Conservation (phyloP, 1,140 invertebrate species). For the Portunus trituberculatus region DNA sequence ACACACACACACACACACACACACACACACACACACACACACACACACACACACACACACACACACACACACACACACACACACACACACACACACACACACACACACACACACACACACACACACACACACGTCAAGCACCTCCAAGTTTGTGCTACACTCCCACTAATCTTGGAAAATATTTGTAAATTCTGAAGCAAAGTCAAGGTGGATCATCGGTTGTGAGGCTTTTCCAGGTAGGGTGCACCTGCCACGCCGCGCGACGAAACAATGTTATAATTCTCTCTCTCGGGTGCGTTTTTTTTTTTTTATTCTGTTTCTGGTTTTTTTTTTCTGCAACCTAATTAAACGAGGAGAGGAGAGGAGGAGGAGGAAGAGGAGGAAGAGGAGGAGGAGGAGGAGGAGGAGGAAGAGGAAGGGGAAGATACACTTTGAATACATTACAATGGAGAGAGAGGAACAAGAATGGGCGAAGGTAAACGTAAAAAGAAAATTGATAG, state of each 20-base stretch:
- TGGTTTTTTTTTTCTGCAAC: neutral
- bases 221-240: neutral
- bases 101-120: conserved; percentile 23
- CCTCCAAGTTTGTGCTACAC: neutral
- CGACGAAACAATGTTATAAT: neutral
- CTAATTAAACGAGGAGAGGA: neutral
- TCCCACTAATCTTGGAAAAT: neutral
- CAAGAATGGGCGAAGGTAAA: neutral
- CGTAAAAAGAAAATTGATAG: neutral
- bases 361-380: neutral
- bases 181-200: neutral
- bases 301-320: neutral
- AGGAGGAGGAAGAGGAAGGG: too few relatives aligned
- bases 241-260: neutral
- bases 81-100: conserved; percentile 18
- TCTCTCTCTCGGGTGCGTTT: too few relatives aligned
- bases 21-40: conserved; percentile 40
- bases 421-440: neutral
- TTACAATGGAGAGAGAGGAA: neutral
- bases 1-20: conserved; percentile 33
- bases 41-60: conserved; percentile 55
- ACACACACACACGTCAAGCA: too few relatives aligned
- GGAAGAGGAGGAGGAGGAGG: neutral
- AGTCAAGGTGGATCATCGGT: neutral
- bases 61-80: conserved; percentile 41